Evolutionary conservation across 2,888 invertebrate species (phyloP), one percentile per base, ranked within the genome.

Genomic region (Ctenicera cuprea): DNA sequence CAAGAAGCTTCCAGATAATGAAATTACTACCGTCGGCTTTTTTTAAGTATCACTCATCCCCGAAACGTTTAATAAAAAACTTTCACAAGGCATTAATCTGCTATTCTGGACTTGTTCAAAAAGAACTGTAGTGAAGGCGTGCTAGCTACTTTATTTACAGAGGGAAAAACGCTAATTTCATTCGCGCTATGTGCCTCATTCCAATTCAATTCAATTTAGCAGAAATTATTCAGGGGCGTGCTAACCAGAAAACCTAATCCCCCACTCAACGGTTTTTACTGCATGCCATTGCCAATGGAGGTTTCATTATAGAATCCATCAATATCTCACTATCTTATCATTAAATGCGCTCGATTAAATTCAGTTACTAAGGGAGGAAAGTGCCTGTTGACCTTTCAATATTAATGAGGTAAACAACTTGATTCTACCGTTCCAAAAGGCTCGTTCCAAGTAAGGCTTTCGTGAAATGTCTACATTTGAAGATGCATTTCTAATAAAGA

Each of bases 371-470:
- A 48, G 48, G 48, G 48, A 7, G 48, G 48, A 48, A 48, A 48
- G 48, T 48, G 48, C 48, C 16, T 48, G 48, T 18, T 48, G 48
- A 14, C 48, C 48, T 48, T 48, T 48, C 48, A 48, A 48, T 48
- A 48, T 48, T 48, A 48, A 48, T 48, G 48, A 48, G 18, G 48
- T 18, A 48, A 48, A 16, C 48, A 48, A 48, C 48, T 18, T 48
- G 2, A 16, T 18, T 18, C 48, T 18, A 14, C 3, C 41, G 14
- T n/a, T 14, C 14, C 3, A 4, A 38, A 41, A 14, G 14, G 1
- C 14, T 14, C 14, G n/a, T 14, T 41, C 14, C 1, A 2, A 3
- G n/a, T 7, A n/a, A n/a, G n/a, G 14, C 2, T 14, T 41, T 41
- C 14, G 14, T 41, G 41, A 41, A 41, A 41, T 41, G 41, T 41